These are phyloP conservation scores for Enteromius fasciolatus DNA, from an alignment of 2,797 vertebrate species.

Conservation along the genomic window DNA sequence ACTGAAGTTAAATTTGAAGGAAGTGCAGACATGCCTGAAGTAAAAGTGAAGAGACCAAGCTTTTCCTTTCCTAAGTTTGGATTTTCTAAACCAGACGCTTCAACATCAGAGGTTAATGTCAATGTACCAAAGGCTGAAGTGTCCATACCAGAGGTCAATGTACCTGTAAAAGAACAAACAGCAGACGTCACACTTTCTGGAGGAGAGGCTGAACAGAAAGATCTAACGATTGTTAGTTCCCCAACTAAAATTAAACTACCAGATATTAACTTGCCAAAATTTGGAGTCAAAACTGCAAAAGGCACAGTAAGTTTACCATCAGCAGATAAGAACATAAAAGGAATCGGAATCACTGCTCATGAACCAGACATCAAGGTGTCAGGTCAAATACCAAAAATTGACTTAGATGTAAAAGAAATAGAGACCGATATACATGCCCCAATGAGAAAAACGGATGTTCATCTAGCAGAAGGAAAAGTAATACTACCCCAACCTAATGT, in stretches of 20 bases:
- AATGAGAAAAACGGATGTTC: constrained; percentile 26
- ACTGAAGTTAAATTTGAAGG: constrained; percentile 23
- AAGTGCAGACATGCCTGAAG: constrained; percentile 40
- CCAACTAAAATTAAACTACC: constrained; percentile 68
- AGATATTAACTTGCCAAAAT: constrained; percentile 58
- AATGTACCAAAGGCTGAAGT: constrained; percentile 51
- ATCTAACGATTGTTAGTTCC: constrained; percentile 35
- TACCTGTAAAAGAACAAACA: constrained; percentile 16
- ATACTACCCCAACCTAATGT: constrained; percentile 44
- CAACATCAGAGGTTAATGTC: constrained; percentile 61
- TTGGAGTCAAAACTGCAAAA: constrained; percentile 43
- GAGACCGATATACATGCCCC: constrained; percentile 26
- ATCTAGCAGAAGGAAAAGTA: constrained; percentile 13
- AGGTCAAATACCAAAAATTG: constrained; percentile 24
- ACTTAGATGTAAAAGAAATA: constrained; percentile 1
- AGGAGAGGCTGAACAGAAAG: constrained; percentile 34
- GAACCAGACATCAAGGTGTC: constrained; percentile 19
- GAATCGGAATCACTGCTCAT: background rate
- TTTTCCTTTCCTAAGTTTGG: constrained; percentile 60
- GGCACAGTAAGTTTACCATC: constrained; percentile 10
- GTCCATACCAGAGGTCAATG: constrained; percentile 30
- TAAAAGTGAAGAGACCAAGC: constrained; percentile 27
- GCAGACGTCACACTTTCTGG: constrained; percentile 2
- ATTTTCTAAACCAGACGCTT: constrained; percentile 47
- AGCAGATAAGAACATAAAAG: background rate